Percentiles rank a stretch among this genome's conserved stretches.
These are phyloP conservation scores for Stegostoma tigrinum DNA, from an alignment of 2,113 vertebrate genomes.

Conservation along the genomic window DNA sequence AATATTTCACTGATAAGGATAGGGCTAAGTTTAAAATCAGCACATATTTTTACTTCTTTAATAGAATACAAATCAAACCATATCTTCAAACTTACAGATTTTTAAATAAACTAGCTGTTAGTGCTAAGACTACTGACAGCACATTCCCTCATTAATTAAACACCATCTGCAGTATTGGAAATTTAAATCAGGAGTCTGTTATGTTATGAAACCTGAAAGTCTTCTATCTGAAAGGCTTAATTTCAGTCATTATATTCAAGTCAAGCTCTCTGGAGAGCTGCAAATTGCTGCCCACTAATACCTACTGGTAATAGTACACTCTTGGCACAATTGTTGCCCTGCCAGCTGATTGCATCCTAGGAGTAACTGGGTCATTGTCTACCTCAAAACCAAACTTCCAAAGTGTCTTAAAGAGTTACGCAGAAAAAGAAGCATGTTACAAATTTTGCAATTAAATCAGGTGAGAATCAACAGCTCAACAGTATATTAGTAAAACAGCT, in stretches of 20 bases:
- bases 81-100: neutral
- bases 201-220: neutral
- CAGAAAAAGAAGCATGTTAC: neutral
- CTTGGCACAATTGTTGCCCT: neutral
- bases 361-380: neutral
- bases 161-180: neutral
- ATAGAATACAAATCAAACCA: neutral
- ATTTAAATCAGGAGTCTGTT: neutral
- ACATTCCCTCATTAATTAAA: neutral
- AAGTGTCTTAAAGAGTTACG: neutral
- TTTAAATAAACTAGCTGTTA: neutral
- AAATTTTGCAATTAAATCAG: neutral
- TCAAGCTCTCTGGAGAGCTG: neutral
- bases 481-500: neutral
- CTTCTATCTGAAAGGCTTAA: neutral
- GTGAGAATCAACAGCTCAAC: neutral
- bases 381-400: neutral
- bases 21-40: neutral
- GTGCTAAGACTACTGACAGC: neutral
- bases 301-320: neutral
- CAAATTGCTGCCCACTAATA: neutral
- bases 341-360: neutral
- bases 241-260: neutral
- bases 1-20: neutral
- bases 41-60: neutral